Conservation (phyloP, 2,888 invertebrate species). For the Drosophila yooni region DNA sequence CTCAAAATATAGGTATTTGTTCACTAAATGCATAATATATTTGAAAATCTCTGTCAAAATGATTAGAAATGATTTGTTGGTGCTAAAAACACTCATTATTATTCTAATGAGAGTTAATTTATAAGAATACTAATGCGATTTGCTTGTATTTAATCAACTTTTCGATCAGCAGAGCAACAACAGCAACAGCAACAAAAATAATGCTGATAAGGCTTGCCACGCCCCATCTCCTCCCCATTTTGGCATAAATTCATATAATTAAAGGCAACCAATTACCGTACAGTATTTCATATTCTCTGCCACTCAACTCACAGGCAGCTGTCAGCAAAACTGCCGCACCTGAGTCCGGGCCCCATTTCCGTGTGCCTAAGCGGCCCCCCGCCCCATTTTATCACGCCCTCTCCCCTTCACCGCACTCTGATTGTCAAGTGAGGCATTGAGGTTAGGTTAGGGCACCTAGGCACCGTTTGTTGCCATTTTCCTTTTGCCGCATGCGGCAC, state of each 20-base stretch:
- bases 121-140: conserved; percentile 13
- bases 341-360: conserved; percentile 52
- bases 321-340: conserved; percentile 64
- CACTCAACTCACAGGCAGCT: conserved; percentile 55
- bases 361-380: conserved; percentile 26
- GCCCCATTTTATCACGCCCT: not conserved
- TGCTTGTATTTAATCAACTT: conserved; percentile 20
- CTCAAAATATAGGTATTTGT: not conserved
- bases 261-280: conserved; percentile 72
- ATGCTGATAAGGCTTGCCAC: conserved; percentile 27
- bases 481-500: conserved; percentile 34
- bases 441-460: conserved; percentile 45
- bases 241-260: conserved; percentile 70
- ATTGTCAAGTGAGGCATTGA: conserved; percentile 66
- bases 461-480: conserved; percentile 14
- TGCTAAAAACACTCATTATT: not conserved
- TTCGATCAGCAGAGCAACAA: conserved; percentile 26
- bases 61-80: not conserved
- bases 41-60: not conserved
- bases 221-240: conserved; percentile 1
- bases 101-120: conserved; percentile 11
- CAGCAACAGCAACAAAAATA: conserved; percentile 6
- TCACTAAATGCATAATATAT: not conserved
- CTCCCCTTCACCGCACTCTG: not conserved
- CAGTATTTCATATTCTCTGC: conserved; percentile 46